These are phyloP conservation scores for Pemphigus obesinymphae DNA, from an alignment of 1,140 invertebrate species.

Conservation along the genomic window DNA sequence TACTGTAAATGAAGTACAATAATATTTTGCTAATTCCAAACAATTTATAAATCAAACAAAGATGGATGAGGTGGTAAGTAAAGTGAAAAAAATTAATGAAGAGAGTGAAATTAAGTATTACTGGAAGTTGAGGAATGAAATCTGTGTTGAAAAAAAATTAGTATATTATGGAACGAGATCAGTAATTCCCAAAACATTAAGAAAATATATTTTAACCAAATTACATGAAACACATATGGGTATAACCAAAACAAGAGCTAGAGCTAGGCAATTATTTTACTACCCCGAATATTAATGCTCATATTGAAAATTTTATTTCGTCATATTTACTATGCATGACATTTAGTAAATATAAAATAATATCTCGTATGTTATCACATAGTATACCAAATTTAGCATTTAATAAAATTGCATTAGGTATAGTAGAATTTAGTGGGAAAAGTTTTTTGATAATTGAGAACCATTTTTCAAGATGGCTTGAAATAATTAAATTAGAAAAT, in stretches of 20 bases:
- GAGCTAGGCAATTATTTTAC: conserved; percentile 46
- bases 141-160: too few relatives aligned
- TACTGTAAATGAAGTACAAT: too few relatives aligned
- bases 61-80: neutral
- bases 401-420: too few relatives aligned
- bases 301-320: conserved; percentile 22
- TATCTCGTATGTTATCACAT: neutral
- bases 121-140: conserved; percentile 38
- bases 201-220: too few relatives aligned
- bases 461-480: conserved; percentile 39
- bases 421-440: conserved; percentile 39
- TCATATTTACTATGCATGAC: neutral
- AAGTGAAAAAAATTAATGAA: neutral
- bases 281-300: neutral
- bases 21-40: neutral
- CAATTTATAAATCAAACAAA: neutral
- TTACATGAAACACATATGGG: too few relatives aligned
- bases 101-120: conserved; percentile 15
- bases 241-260: too few relatives aligned
- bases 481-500: neutral
- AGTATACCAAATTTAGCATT: neutral
- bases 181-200: too few relatives aligned
- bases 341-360: neutral
- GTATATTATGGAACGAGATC: too few relatives aligned
- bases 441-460: conserved; percentile 42